A percentile compares a stretch with the other conserved stretches of the same genome.
phyloP scores from a whole-genome alignment of 2,888 invertebrate species.

The Busseola fusca region DNA sequence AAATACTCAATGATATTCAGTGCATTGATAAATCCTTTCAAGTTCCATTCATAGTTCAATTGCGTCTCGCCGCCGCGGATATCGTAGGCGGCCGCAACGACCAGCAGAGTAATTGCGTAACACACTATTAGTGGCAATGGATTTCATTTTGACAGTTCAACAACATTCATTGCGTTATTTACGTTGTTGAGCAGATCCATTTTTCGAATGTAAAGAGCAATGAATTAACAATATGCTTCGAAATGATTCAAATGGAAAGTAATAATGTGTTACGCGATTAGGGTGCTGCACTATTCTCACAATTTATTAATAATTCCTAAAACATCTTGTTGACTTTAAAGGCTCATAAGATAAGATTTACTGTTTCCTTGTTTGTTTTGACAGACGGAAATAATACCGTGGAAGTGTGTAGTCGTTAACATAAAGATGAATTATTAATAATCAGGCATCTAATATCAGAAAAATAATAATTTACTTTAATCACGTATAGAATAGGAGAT shows the following conservation, averaged over 20 bases:
- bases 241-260: no score
- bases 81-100: conserved; percentile 1
- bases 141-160: no score
- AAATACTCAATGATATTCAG: conserved; percentile 10
- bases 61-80: neutral
- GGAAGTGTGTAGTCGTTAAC: conserved; percentile 23
- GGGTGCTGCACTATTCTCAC: conserved; percentile 17
- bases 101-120: no score
- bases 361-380: conserved; percentile 41
- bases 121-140: no score
- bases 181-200: no score
- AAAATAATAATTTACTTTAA: no score
- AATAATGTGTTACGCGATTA: no score
- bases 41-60: conserved; percentile 28
- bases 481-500: no score
- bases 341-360: conserved; percentile 43
- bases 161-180: no score
- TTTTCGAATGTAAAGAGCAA: no score
- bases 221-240: no score
- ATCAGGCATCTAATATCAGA: no score
- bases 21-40: conserved; percentile 28
- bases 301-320: conserved; percentile 25
- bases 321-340: conserved; percentile 33
- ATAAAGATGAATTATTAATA: conserved; percentile 27
- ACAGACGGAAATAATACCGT: conserved; percentile 26